Percentiles rank a stretch among this genome's conserved stretches.
Conservation (phyloP, 1,140 invertebrate species). For the Papilio aristodemus region DNA sequence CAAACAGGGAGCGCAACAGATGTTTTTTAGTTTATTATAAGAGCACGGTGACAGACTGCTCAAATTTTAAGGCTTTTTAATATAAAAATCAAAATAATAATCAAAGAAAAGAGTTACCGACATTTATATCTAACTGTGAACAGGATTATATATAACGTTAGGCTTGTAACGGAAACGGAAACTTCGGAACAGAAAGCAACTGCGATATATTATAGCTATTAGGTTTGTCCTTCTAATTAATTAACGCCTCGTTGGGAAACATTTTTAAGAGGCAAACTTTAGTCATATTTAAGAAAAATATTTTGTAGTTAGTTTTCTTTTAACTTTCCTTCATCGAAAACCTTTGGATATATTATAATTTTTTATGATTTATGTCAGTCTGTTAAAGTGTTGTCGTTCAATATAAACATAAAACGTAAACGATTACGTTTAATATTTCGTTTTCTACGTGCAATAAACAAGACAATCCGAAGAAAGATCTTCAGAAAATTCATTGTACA, state of each 20-base stretch:
- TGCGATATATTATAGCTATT: constrained; percentile 30
- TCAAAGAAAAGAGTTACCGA: neutral
- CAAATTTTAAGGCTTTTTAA: too few species aligned
- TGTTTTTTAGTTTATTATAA: too few species aligned
- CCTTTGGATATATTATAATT: too few species aligned
- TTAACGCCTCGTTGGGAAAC: constrained; percentile 25
- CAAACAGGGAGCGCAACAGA: too few species aligned
- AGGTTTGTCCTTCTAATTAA: constrained; percentile 28
- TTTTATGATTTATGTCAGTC: too few species aligned
- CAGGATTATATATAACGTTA: constrained; percentile 11
- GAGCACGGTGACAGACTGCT: too few species aligned
- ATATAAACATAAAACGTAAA: neutral
- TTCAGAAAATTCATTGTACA: constrained; percentile 30
- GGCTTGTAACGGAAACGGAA: constrained; percentile 26
- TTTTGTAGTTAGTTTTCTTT: too few species aligned
- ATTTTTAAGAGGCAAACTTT: too few species aligned
- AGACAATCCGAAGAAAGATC: constrained; percentile 6
- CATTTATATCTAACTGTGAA: neutral
- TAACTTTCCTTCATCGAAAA: too few species aligned
- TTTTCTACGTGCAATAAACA: constrained; percentile 1
- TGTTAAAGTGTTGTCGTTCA: neutral
- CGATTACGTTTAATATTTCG: neutral
- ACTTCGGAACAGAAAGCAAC: constrained; percentile 16
- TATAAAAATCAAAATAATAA: too few species aligned
- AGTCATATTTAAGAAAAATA: too few species aligned